These are phyloP conservation scores for Potorous gilbertii DNA, from an alignment of 2,797 vertebrate species.

Conservation along the genomic window DNA sequence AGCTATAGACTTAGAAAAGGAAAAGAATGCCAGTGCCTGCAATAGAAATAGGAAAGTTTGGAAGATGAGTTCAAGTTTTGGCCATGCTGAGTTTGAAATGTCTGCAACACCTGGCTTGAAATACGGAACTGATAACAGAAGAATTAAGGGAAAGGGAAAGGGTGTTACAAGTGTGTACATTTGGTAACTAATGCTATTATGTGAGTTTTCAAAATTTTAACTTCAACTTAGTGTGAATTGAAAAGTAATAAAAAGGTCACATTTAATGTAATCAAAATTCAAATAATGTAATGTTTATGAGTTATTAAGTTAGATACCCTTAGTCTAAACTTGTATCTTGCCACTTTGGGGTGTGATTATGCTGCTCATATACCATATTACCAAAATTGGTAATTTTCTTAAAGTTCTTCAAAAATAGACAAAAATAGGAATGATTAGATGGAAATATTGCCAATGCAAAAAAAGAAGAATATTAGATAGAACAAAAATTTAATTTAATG, in stretches of 20 bases:
- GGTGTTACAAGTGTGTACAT: background rate
- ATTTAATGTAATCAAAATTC: background rate
- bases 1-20: background rate
- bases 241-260: background rate
- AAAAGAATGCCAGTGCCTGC: background rate
- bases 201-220: background rate
- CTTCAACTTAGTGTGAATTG: background rate
- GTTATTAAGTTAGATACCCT: background rate
- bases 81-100: background rate
- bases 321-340: background rate
- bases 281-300: background rate
- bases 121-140: background rate
- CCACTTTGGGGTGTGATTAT: background rate
- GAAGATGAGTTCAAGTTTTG: background rate
- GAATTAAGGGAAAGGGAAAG: background rate
- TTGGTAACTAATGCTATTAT: background rate
- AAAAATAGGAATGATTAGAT: background rate
- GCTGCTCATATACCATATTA: background rate
- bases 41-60: background rate
- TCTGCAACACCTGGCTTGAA: background rate
- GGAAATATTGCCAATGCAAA: background rate
- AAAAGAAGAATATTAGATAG: background rate
- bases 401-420: background rate
- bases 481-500: background rate
- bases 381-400: background rate